phyloP scores from a whole-genome alignment of 2,113 vertebrate genomes.

The Onychostruthus taczanowskii region DNA sequence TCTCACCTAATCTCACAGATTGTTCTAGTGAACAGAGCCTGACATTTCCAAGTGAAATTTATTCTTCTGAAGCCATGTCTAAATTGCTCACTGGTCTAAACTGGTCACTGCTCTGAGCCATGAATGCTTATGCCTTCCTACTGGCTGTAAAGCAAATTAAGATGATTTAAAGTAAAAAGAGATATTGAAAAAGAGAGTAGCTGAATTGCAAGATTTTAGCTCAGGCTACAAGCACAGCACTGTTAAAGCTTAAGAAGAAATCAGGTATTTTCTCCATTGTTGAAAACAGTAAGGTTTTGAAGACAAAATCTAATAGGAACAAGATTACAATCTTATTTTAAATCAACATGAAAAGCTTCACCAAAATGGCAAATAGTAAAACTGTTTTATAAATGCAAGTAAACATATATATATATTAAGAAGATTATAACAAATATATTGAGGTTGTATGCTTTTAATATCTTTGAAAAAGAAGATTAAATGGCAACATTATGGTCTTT shows the following conservation, averaged over 20 bases:
- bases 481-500: neutral
- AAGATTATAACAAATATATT: neutral
- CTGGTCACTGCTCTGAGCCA: neutral
- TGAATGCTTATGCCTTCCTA: neutral
- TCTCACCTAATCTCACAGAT: neutral
- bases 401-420: neutral
- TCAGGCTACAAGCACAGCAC: neutral
- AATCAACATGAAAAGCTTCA: neutral
- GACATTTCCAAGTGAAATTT: neutral
- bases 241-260: neutral
- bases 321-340: neutral
- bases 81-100: neutral
- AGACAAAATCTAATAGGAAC: neutral
- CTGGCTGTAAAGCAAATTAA: neutral
- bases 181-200: neutral
- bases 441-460: neutral
- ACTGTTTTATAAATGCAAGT: neutral
- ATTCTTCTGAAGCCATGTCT: neutral
- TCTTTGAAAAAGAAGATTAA: neutral
- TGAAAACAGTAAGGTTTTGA: neutral
- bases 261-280: neutral
- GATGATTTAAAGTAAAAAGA: neutral
- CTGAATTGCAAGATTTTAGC: neutral
- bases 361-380: neutral
- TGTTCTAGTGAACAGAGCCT: neutral